Percentiles rank a stretch among this genome's conserved stretches.
Conservation (phyloP, 1,140 invertebrate species). For the Aporrectodea caliginosa region DNA sequence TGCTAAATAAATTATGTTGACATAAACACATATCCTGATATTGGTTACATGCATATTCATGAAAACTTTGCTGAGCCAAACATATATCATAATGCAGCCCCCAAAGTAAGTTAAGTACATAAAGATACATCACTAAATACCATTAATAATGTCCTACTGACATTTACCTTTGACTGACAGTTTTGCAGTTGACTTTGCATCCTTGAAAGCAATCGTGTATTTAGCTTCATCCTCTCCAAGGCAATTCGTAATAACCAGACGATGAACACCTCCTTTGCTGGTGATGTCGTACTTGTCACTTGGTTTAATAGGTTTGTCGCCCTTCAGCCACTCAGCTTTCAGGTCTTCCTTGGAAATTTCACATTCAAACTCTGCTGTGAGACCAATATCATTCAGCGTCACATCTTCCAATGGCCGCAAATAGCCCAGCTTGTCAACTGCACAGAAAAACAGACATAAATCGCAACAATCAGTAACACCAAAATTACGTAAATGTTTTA, state of each 20-base stretch:
- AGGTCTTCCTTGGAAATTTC: conserved; percentile 32
- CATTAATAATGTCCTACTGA: too few relatives aligned
- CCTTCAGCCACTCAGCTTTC: conserved; percentile 31
- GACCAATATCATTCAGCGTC: conserved; percentile 14
- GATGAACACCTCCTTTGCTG: conserved; percentile 43
- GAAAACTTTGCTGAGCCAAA: too few relatives aligned
- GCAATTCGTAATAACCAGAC: conserved; percentile 38
- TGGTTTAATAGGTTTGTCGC: conserved; percentile 38
- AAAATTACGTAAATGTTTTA: too few relatives aligned
- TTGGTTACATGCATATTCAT: too few relatives aligned
- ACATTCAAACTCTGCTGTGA: conserved; percentile 30
- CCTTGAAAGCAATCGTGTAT: conserved; percentile 22
- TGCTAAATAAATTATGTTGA: too few relatives aligned
- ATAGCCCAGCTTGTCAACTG: conserved; percentile 28
- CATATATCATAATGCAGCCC: too few relatives aligned
- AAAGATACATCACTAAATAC: too few relatives aligned
- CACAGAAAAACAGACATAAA: too few relatives aligned
- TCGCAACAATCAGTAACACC: too few relatives aligned
- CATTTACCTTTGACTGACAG: conserved; percentile 26
- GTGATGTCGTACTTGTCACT: conserved; percentile 49
- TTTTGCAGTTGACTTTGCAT: conserved; percentile 20
- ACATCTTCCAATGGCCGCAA: conserved; percentile 24
- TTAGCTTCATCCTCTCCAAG: conserved; percentile 5
- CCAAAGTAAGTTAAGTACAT: too few relatives aligned
- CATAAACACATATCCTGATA: too few relatives aligned